Evolutionary conservation across 2,113 vertebrate species (phyloP), one percentile per base, ranked within the genome.

Genomic region (Atrichornis clamosus): DNA sequence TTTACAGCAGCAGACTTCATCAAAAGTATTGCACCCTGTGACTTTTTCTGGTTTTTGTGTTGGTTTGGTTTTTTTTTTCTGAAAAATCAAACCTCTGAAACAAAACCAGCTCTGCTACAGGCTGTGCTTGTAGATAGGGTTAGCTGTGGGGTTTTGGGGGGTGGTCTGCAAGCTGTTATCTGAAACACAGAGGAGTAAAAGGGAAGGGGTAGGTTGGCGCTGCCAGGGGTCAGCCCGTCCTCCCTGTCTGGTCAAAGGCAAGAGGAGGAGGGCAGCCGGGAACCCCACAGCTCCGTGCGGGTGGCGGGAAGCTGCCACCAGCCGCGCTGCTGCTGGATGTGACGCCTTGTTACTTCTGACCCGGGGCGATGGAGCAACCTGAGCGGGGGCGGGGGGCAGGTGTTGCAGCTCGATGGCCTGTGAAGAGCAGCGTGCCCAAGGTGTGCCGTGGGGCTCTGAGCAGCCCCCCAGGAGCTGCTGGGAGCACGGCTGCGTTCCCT

Each of bases 401-500:
- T 70, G 81, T 14, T 78, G 81, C 50, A 50, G 64, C 75, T 83
- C 4, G 0, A 26, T 68, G 80, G 76, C 1, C 83, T 84, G 64
- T 70, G 89, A 56, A n/a, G 53, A 62, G 16, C 77, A 76, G 41
- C 12, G 1, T 1, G 72, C 56, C 47, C 33, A 7, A 26, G 56
- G 27, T 53, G 77, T 1, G 35, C 3, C 3, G 7, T 4, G 64
- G n/a, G 68, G 24, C 28, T 2, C 72, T 4, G 47, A 39, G 60
- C 47, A 30, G n/a, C 19, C 14, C 64, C 12, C 7, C 1, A 2
- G 42, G 59, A 87, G 58, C 73, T 44, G 64, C 49, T 39, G 32
- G 9, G 21, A 49, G 32, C 0, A 0, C 7, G 8, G n/a, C 42
- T 26, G 22, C 0, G 0, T 12, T 69, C 44, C n/a, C 78, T n/a